phyloP scores from a whole-genome alignment of 2,888 invertebrate genomes.

The Habroteleia sp. region DNA sequence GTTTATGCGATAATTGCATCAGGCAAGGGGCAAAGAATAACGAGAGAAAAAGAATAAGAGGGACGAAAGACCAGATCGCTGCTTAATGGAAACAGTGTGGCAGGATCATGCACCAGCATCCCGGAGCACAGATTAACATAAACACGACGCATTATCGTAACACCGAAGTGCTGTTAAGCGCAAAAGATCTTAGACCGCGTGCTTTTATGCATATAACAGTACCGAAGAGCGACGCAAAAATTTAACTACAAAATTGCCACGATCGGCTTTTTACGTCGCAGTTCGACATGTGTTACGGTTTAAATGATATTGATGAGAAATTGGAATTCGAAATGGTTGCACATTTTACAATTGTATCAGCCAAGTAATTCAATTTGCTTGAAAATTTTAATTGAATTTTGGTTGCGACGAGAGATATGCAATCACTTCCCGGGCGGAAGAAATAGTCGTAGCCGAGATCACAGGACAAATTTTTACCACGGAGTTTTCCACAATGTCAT shows the following conservation, averaged over 20 bases:
- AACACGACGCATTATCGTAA: constrained; percentile 73
- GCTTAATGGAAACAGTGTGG: constrained; percentile 62
- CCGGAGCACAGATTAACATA: constrained; percentile 70
- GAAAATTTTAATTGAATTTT: no score
- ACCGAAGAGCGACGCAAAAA: constrained; percentile 50
- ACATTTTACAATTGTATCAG: neutral
- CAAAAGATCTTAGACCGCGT: constrained; percentile 65
- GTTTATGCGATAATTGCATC: constrained; percentile 64
- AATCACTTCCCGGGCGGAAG: no score
- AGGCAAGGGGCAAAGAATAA: constrained; percentile 51
- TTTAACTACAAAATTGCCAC: constrained; percentile 37
- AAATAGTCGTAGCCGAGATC: no score
- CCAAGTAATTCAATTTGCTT: no score
- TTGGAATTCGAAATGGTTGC: neutral
- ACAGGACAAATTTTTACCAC: no score
- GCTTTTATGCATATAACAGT: constrained; percentile 69
- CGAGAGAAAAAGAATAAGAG: constrained; percentile 53
- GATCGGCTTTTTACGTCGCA: constrained; percentile 28
- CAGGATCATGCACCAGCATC: constrained; percentile 66
- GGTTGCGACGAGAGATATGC: no score
- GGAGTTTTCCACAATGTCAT: no score
- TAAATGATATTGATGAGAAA: constrained; percentile 23
- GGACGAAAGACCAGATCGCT: constrained; percentile 58
- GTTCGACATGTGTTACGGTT: constrained; percentile 50
- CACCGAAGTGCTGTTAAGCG: constrained; percentile 70